Evolutionary conservation across 1,140 invertebrate genomes (phyloP), one percentile per base, ranked within the genome.

Genomic region (Ostrea denselamellosa): DNA sequence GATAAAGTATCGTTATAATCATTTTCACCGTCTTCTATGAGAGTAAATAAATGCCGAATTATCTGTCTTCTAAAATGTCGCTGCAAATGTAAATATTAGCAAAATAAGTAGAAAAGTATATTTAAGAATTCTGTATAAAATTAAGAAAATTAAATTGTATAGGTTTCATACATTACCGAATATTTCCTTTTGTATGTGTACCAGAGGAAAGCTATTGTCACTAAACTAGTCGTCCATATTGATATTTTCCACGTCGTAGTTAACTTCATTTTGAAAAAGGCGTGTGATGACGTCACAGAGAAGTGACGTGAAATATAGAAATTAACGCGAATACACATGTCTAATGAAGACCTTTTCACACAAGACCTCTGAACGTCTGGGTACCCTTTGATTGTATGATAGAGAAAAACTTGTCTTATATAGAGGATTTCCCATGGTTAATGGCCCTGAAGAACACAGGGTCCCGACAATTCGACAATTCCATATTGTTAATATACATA

Each of bases 231-330:
- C 28, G 68, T 25, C 25, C 25, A 77, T 77, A 77, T 77, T 14
- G 25, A 77, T 14, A 77, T 22, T 77, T 77, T 77, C 0, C 25
- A 12, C 10, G 56, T 7, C 56, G 2, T 58, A 14, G 65, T 28
- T 14, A n/a, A 19, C 58, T 28, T 77, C 68, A 77, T 77, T 77
- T 77, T 77, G 68, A 77, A 77, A 77, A 77, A 12, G 9, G 25
- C 12, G 14, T 34, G 12, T 12, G 25, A 77, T 77, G 68, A 77
- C 68, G 68, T 77, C 68, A 77, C 28, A 77, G 28, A 12, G 10
- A 12, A 77, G 9, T 77, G 22, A 77, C 68, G 68, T 12, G 12
- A 34, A 10, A 10, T 34, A 77, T 77, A 77, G 25, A 19, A 44
- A 44, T 44, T 44, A 44, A 44, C 34, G 5, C 34, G 34, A n/a